These are phyloP conservation scores for Limnothrissa miodon DNA, from an alignment of 2,113 vertebrate species.

Conservation along the genomic window DNA sequence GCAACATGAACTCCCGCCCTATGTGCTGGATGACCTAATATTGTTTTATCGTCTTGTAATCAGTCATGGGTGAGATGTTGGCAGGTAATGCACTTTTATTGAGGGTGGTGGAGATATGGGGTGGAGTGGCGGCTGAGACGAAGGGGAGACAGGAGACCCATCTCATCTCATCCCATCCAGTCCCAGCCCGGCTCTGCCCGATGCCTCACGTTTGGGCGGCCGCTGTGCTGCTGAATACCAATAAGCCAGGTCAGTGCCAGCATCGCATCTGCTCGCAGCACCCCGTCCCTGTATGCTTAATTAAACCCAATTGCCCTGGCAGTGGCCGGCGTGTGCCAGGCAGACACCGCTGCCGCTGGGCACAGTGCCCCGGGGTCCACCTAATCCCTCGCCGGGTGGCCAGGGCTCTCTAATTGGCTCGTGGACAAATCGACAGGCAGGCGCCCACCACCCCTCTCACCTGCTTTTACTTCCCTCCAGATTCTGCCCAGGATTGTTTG, in stretches of 20 bases:
- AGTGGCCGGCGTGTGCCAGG: conserved; percentile 53
- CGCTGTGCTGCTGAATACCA: conserved; percentile 6
- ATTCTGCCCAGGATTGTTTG: neutral
- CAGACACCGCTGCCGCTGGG: conserved; percentile 55
- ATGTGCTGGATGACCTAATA: neutral
- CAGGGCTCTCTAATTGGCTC: conserved; percentile 1
- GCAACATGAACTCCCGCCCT: neutral
- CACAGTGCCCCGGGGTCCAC: conserved; percentile 17
- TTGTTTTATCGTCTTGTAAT: conserved; percentile 9
- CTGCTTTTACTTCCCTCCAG: neutral
- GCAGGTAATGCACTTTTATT: conserved; percentile 19
- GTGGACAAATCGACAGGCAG: neutral
- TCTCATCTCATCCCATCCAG: too few species aligned
- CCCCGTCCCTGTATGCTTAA: conserved; percentile 48
- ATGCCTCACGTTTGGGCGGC: neutral
- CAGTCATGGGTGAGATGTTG: conserved; percentile 21
- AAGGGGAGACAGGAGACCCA: neutral
- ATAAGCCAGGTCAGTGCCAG: conserved; percentile 40
- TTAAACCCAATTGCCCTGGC: conserved; percentile 53
- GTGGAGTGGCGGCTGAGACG: neutral
- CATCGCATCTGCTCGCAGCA: conserved; percentile 46
- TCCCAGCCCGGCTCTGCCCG: too few species aligned
- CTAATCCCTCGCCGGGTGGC: neutral
- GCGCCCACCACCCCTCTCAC: neutral
- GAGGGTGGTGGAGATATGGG: neutral